These are phyloP conservation scores for Porites australiensis DNA, from an alignment of 64 coral and sea anemone species.

Conservation along the genomic window DNA sequence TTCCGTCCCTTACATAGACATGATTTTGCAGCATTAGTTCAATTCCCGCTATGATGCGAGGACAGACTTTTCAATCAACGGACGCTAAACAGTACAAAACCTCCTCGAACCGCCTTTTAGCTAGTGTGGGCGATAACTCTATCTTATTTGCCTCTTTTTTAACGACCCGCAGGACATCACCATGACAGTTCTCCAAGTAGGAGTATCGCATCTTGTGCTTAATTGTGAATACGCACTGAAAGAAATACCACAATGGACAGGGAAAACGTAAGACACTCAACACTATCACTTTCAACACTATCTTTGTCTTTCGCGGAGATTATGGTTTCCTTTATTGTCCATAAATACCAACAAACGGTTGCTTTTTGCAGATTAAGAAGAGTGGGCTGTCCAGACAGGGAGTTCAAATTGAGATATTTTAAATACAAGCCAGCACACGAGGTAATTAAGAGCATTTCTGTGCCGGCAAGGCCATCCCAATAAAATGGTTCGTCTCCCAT, in stretches of 20 bases:
- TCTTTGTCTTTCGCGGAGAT: too few relatives aligned
- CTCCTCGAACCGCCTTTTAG: background rate
- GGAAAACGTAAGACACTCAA: constrained; percentile 72
- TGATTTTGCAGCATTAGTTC: too few relatives aligned
- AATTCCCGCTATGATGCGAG: too few relatives aligned
- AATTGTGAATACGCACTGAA: constrained; percentile 64
- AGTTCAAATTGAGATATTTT: constrained; percentile 55
- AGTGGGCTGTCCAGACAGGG: constrained; percentile 83
- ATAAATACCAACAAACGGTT: background rate
- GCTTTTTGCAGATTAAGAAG: constrained; percentile 72
- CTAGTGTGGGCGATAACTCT: background rate
- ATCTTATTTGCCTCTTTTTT: background rate
- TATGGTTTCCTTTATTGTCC: too few relatives aligned
- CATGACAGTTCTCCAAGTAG: constrained; percentile 54
- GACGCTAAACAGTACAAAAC: too few relatives aligned
- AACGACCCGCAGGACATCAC: constrained; percentile 61
- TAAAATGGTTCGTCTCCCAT: too few relatives aligned
- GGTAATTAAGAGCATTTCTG: background rate
- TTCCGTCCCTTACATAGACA: too few relatives aligned
- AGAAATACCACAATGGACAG: constrained; percentile 72
- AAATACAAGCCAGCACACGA: background rate
- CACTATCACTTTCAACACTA: too few relatives aligned
- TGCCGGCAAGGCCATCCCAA: too few relatives aligned
- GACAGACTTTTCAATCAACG: too few relatives aligned
- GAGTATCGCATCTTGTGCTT: constrained; percentile 31